Evolutionary conservation across 2,797 vertebrate genomes (phyloP), one percentile per base, ranked within the genome.

Genomic region (Smutsia gigantea): DNA sequence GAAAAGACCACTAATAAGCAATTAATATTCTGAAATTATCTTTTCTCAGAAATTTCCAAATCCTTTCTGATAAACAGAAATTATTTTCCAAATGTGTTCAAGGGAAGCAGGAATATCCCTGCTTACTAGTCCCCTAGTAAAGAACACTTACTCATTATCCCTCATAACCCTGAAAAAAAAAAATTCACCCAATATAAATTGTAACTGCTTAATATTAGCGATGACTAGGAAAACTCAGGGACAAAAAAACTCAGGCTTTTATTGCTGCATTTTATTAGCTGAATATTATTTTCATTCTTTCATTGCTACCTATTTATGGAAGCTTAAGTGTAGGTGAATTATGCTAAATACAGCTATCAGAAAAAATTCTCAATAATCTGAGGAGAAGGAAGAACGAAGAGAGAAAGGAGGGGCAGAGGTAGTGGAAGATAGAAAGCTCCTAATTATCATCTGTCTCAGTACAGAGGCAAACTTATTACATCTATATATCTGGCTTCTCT

Each of bases 41-140:
- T 75, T 82, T 64, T 87, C 88, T 94, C 34, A 91, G 88, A 93
- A 87, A 96, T 96, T 98, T 98, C 97, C 97, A 97, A 92, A 87
- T 95, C n/a, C 31, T 57, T 88, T 88, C 74, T 87, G 83, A 93
- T 94, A 94, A 97, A 81, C 72, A 71, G 59, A 97, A 96, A 90
- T 94, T 37, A 93, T 93, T 97, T 97, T 93, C 94, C 96, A 96
- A 71, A 72, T 74, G 49, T 49, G 69, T 61, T 79, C 51, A 71
- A 2, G 39, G 31, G 31, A 94, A 88, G 23, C 29, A 87, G 85
- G 37, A 90, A 87, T 39, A 77, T 53, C 27, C 63, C 57, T 71
- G 66, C n/a, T 51, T 86, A 31, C 31, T 15, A 46, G 9, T 51
- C 29, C 27, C 71, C 37, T 66, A 46, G 42, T 46, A 59, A 8